These are phyloP conservation scores for Manis crassicaudata DNA, from an alignment of 2,797 vertebrate genomes.

Conservation along the genomic window DNA sequence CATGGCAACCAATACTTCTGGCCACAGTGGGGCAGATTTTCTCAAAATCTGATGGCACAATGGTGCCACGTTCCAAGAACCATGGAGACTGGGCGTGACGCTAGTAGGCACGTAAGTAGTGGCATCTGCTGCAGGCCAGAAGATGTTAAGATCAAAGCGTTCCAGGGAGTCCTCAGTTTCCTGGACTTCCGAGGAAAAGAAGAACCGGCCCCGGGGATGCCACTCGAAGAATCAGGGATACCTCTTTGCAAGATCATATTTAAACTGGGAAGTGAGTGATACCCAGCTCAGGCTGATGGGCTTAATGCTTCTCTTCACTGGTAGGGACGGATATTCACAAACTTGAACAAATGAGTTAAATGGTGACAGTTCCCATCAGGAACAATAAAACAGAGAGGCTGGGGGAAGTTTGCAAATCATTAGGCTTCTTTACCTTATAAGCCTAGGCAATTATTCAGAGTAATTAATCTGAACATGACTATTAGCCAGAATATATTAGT, in stretches of 20 bases:
- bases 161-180: background rate
- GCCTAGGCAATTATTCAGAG: background rate
- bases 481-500: background rate
- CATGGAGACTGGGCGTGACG: no score
- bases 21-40: no score
- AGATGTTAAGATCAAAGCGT: background rate
- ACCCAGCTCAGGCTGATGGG: no score
- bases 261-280: background rate
- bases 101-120: accelerated
- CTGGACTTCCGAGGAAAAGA: background rate
- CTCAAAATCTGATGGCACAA: background rate
- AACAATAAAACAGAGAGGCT: background rate
- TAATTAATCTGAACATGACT: conserved; percentile 50
- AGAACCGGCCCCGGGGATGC: background rate
- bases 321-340: background rate
- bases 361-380: background rate
- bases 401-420: background rate
- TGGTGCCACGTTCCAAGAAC: background rate
- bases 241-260: background rate
- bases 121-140: background rate
- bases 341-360: background rate
- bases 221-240: background rate
- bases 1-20: background rate
- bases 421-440: background rate
- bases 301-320: accelerated